These are phyloP conservation scores for Ptychobarbus kaznakovi DNA, from an alignment of 2,797 vertebrate species.

Conservation along the genomic window DNA sequence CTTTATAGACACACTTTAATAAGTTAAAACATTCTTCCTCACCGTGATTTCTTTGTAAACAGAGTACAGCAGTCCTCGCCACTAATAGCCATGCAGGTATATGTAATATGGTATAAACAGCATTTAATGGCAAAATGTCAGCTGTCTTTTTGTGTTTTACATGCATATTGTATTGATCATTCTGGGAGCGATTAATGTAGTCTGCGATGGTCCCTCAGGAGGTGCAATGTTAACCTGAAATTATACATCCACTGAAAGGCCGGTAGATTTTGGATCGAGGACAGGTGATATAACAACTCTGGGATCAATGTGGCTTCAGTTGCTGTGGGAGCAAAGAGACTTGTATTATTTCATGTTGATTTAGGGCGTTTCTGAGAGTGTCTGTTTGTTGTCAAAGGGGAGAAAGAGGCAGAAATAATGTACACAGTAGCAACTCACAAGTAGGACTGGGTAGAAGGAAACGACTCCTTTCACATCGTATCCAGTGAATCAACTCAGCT, in stretches of 20 bases:
- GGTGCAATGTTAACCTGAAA: not conserved
- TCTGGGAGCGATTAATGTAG: not conserved
- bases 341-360: conserved; percentile 23
- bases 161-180: not conserved
- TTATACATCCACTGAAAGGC: not conserved
- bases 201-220: not conserved
- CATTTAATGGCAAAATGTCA: not conserved
- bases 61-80: not conserved
- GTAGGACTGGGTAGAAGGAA: conserved; percentile 48
- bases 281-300: conserved; percentile 11
- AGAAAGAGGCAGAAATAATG: conserved; percentile 34
- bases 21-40: not conserved
- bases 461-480: conserved; percentile 45
- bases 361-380: conserved; percentile 18
- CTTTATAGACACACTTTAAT: not conserved
- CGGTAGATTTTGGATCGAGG: not conserved
- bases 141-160: not conserved
- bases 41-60: not conserved
- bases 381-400: conserved; percentile 29
- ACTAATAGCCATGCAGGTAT: not conserved
- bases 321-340: not conserved
- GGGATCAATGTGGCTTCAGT: conserved; percentile 14
- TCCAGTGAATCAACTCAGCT: conserved; percentile 53
- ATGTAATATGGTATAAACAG: not conserved
- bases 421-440: conserved; percentile 43